Conservation (phyloP, 1,140 invertebrate species). For the Meloidogyne exigua region DNA sequence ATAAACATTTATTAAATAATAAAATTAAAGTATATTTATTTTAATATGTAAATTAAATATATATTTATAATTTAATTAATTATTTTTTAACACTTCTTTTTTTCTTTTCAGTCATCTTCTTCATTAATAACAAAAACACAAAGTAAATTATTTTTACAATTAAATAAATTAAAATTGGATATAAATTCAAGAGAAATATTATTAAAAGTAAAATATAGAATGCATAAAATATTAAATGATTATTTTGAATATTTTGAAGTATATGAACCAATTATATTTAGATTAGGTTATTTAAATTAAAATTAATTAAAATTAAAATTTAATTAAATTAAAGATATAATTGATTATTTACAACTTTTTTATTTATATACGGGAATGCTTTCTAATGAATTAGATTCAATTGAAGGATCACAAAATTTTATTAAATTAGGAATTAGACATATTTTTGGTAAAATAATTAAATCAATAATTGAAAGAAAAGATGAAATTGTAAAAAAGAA, state of each 20-base stretch:
- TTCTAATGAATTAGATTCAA: neutral
- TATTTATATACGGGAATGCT: neutral
- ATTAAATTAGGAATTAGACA: neutral
- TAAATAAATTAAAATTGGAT: neutral
- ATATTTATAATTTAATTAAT: no score
- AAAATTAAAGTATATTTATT: no score
- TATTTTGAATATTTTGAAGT: neutral
- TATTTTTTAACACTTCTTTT: neutral
- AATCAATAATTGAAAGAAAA: neutral
- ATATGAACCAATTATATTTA: neutral
- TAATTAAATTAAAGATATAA: neutral
- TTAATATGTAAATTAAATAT: no score
- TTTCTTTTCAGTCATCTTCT: neutral
- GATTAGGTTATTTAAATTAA: neutral
- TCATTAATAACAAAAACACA: neutral
- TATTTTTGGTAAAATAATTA: neutral
- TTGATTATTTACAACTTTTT: conserved; percentile 1
- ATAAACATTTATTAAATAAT: no score
- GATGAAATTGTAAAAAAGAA: neutral
- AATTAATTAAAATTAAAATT: neutral
- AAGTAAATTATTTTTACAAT: neutral
- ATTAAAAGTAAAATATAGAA: conserved; percentile 1
- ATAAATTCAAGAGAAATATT: neutral
- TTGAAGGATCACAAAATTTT: neutral
- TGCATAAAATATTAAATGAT: neutral